These are phyloP conservation scores for Galago senegalensis DNA, from an alignment of 2,797 vertebrate species.

Conservation along the genomic window DNA sequence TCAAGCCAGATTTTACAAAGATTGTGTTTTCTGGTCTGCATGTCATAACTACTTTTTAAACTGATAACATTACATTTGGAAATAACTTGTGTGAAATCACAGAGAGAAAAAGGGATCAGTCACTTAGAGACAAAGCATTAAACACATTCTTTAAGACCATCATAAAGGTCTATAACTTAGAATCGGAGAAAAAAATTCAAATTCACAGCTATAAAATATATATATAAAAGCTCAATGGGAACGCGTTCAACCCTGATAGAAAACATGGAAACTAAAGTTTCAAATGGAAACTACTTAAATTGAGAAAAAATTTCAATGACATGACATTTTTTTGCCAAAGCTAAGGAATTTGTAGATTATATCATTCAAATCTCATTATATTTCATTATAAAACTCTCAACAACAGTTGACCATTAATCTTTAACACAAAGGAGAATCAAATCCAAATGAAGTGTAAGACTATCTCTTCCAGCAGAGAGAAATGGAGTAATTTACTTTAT, in stretches of 20 bases:
- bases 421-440: slow-evolving; percentile 88
- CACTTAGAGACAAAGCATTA: background rate
- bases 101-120: slow-evolving; percentile 33
- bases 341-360: slow-evolving; percentile 69
- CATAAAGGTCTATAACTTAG: slow-evolving; percentile 1
- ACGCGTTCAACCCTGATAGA: background rate
- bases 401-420: slow-evolving; percentile 84
- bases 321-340: slow-evolving; percentile 75
- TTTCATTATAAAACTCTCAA: slow-evolving; percentile 77
- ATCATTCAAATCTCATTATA: slow-evolving; percentile 70
- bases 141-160: slow-evolving; percentile 41
- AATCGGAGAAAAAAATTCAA: background rate
- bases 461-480: slow-evolving; percentile 66
- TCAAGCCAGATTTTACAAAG: slow-evolving; percentile 30
- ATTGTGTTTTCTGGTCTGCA: slow-evolving; percentile 26
- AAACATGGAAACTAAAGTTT: slow-evolving; percentile 47
- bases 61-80: slow-evolving; percentile 23
- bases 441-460: slow-evolving; percentile 81
- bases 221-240: background rate
- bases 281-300: slow-evolving; percentile 68
- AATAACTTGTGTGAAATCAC: slow-evolving; percentile 48
- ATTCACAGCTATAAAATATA: background rate
- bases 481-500: slow-evolving; percentile 56
- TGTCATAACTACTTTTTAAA: slow-evolving; percentile 46
- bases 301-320: slow-evolving; percentile 71